phyloP scores from a whole-genome alignment of 2,797 vertebrate genomes.

The Carcharodon carcharias region DNA sequence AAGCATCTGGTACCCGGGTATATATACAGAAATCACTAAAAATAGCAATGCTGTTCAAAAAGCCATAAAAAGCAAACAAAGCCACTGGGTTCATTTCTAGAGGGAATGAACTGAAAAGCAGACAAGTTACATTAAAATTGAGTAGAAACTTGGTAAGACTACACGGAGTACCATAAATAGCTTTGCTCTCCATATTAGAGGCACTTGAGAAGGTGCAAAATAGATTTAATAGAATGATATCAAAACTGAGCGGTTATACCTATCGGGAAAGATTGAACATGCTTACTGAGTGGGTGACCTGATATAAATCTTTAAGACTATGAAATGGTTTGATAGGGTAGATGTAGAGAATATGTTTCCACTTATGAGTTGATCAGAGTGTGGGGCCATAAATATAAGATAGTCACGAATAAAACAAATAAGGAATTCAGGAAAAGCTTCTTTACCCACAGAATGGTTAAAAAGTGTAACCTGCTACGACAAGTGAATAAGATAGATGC shows the following conservation, averaged over 20 bases:
- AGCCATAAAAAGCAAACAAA: not conserved
- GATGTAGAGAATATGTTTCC: not conserved
- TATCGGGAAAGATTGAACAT: not conserved
- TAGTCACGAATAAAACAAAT: not conserved
- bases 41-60: not conserved
- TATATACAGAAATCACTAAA: not conserved
- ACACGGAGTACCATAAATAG: not conserved
- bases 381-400: not conserved
- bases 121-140: not conserved
- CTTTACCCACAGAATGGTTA: not conserved
- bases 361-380: not conserved
- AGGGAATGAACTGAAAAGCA: not conserved
- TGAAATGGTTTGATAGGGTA: not conserved
- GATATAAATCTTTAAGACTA: not conserved
- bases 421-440: not conserved
- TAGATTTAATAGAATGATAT: no score
- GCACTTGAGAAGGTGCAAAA: not conserved
- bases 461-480: not conserved
- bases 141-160: not conserved
- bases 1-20: not conserved
- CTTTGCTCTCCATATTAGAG: not conserved
- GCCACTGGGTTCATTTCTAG: not conserved
- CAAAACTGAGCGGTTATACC: not conserved
- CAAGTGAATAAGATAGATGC: not conserved
- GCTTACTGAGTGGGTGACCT: not conserved